A percentile compares a stretch with the other conserved stretches of the same genome.
Evolutionary conservation across 2,113 vertebrate species (phyloP).

Genomic region (Spheniscus mendiculus): DNA sequence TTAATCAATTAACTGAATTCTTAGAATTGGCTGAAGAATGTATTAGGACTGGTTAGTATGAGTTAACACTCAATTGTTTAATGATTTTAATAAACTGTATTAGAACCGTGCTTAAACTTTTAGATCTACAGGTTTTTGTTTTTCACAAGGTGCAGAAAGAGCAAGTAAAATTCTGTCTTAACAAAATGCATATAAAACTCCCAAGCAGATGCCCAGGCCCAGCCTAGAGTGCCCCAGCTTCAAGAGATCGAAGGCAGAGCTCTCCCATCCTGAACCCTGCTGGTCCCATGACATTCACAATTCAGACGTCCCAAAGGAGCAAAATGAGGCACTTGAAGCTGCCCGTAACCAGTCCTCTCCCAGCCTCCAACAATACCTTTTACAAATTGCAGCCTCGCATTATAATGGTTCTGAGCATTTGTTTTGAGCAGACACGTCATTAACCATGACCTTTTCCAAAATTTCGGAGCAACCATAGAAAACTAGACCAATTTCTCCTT

Average conservation of each 20-base stretch:
- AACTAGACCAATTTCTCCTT: not conserved
- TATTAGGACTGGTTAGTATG: not conserved
- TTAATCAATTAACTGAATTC: not conserved
- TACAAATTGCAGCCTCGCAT: not conserved
- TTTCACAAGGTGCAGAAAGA: not conserved
- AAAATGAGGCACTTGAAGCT: not conserved
- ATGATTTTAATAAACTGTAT: not conserved
- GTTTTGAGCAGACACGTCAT: not conserved
- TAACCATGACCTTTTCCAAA: not conserved
- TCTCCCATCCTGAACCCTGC: not conserved
- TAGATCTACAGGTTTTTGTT: not conserved
- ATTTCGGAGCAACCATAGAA: not conserved
- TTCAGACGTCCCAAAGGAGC: not conserved
- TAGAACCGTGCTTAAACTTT: not conserved
- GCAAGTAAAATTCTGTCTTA: not conserved
- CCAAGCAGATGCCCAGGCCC: fast-evolving
- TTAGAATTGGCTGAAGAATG: not conserved
- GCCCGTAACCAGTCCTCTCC: not conserved
- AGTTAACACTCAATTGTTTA: not conserved
- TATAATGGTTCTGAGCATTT: not conserved
- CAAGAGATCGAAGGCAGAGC: not conserved
- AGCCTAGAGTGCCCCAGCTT: not conserved
- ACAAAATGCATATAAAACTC: not conserved
- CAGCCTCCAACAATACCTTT: too few species aligned
- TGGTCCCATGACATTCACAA: too few species aligned